Conservation (phyloP, 2,113 vertebrate species). For the Vireo altiloquus region DNA sequence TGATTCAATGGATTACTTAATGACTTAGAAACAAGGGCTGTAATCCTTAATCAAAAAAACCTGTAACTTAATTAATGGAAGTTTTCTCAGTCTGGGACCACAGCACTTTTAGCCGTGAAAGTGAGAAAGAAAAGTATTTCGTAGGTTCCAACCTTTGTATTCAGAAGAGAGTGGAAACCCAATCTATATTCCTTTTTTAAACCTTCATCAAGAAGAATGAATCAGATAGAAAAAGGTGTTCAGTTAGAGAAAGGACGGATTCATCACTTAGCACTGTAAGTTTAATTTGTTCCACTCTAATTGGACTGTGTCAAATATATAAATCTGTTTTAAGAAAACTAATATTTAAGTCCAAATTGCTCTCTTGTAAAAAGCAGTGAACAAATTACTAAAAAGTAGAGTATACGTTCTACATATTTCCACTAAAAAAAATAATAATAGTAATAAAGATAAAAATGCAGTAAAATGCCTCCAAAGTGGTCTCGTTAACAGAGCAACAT, state of each 20-base stretch:
- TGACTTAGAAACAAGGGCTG: neutral
- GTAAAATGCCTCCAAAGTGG: fast-evolving
- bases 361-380: neutral
- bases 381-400: neutral
- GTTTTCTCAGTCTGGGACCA: neutral
- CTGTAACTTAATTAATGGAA: neutral
- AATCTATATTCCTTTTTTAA: neutral
- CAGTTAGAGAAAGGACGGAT: neutral
- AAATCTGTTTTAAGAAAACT: neutral
- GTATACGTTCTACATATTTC: neutral
- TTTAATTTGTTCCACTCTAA: neutral
- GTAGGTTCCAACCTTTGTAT: neutral
- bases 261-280: neutral
- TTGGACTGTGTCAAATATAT: neutral
- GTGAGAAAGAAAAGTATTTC: neutral
- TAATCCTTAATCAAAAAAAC: neutral
- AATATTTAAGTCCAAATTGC: neutral
- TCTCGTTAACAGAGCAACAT: slow-evolving; percentile 67
- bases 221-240: neutral
- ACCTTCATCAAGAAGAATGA: neutral
- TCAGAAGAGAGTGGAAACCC: neutral
- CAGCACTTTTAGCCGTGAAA: neutral
- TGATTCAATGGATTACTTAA: slow-evolving; percentile 3
- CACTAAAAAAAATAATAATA: neutral
- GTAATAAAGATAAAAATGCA: neutral